A percentile compares a stretch with the other conserved stretches of the same genome.
Evolutionary conservation across 1,140 invertebrate species (phyloP).

Genomic region (Drosophila triauraria): DNA sequence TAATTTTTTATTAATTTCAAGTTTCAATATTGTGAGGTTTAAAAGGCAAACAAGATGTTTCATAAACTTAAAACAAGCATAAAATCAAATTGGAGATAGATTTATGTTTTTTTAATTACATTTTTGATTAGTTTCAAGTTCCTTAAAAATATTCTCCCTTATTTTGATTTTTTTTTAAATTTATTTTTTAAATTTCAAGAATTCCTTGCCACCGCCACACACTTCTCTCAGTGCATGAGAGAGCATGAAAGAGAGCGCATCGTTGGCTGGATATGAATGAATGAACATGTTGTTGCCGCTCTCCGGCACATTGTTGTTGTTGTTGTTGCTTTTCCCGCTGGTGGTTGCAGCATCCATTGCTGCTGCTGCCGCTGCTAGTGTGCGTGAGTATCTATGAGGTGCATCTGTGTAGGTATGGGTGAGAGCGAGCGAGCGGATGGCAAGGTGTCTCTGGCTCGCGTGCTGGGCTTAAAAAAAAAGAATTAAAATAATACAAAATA

Average conservation of each 20-base stretch:
- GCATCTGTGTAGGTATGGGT: conserved; percentile 26
- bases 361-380: conserved; percentile 10
- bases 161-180: neutral
- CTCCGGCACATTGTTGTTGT: conserved; percentile 18
- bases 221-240: conserved; percentile 22
- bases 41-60: no score
- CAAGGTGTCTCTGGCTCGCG: conserved; percentile 65
- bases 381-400: conserved; percentile 44
- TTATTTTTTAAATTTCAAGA: no score
- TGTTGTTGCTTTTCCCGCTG: conserved; percentile 30
- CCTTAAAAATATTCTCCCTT: neutral
- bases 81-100: no score
- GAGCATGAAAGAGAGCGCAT: conserved; percentile 27
- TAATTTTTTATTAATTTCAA: neutral
- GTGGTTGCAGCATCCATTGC: conserved; percentile 55
- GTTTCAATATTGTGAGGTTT: neutral
- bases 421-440: conserved; percentile 42
- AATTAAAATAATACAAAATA: conserved; percentile 40
- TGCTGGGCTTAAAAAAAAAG: conserved; percentile 51
- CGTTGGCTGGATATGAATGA: conserved; percentile 52
- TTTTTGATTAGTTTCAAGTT: neutral
- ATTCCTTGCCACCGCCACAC: neutral
- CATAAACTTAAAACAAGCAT: no score
- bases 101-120: no score
- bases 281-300: conserved; percentile 55